Conservation (phyloP, 2,888 invertebrate species). For the Trachelus iudaicus region DNA sequence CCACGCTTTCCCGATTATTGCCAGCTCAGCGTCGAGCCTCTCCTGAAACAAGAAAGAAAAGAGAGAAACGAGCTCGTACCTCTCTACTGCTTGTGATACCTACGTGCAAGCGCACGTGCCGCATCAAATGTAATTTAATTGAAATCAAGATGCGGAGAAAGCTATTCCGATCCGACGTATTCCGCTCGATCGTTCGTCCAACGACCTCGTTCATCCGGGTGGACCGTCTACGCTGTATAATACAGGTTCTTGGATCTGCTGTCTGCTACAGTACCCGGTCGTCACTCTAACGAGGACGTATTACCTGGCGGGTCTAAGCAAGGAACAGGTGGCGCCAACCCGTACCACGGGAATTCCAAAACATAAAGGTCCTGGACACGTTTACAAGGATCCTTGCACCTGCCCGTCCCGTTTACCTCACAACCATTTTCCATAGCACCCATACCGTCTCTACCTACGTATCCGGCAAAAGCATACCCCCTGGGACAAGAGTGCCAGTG, state of each 20-base stretch:
- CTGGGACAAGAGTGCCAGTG: not conserved
- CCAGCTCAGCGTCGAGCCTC: not conserved
- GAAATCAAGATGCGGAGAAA: not conserved
- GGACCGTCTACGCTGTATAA: not conserved
- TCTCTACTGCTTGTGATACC: not conserved
- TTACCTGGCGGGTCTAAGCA: not conserved
- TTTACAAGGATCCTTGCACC: not conserved
- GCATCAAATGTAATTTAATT: not conserved
- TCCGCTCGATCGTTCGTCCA: not conserved
- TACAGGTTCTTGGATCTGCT: not conserved
- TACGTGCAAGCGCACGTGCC: not conserved
- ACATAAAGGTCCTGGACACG: not conserved
- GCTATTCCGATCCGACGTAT: not conserved
- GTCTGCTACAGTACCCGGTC: not conserved
- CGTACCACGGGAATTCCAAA: not conserved
- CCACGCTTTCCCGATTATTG: not conserved
- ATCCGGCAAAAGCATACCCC: not conserved
- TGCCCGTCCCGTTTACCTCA: not conserved
- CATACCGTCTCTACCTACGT: not conserved
- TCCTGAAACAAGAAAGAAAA: not conserved
- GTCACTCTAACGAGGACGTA: not conserved
- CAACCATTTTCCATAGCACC: not conserved
- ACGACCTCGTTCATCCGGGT: not conserved
- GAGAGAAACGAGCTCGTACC: not conserved
- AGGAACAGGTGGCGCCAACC: not conserved